These are phyloP conservation scores for Colinus virginianus DNA, from an alignment of 2,113 vertebrate species.

Conservation along the genomic window DNA sequence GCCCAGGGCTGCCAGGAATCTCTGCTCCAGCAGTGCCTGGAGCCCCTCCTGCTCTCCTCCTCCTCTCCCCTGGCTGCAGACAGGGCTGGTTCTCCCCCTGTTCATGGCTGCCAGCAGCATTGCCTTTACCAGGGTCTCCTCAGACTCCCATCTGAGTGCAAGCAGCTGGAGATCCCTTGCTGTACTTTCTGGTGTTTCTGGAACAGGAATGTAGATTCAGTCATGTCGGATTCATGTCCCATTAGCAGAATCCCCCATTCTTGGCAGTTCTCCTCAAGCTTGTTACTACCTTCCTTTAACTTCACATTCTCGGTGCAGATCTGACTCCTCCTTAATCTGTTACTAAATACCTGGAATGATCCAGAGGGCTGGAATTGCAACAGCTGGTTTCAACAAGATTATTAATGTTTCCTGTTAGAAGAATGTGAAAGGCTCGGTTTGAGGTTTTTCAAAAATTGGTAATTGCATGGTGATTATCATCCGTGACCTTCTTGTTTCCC, in stretches of 20 bases:
- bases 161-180: not conserved
- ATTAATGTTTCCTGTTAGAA: not conserved
- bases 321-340: not conserved
- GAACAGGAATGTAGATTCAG: not conserved
- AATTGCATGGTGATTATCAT: not conserved
- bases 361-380: not conserved
- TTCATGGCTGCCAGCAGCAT: not conserved
- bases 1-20: not conserved
- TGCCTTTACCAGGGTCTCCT: not conserved
- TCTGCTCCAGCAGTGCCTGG: not conserved
- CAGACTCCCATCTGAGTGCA: not conserved
- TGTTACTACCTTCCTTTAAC: not conserved
- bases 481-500: not conserved
- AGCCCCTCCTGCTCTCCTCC: not conserved
- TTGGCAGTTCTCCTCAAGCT: not conserved
- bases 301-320: not conserved
- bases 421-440: not conserved
- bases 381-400: not conserved
- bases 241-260: not conserved
- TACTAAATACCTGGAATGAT: not conserved
- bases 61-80: not conserved
- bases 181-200: not conserved
- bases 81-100: not conserved
- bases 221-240: not conserved
- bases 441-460: not conserved